A percentile compares a stretch with the other conserved stretches of the same genome.
Conservation (phyloP, 2,797 vertebrate species). For the Remorina albescens region DNA sequence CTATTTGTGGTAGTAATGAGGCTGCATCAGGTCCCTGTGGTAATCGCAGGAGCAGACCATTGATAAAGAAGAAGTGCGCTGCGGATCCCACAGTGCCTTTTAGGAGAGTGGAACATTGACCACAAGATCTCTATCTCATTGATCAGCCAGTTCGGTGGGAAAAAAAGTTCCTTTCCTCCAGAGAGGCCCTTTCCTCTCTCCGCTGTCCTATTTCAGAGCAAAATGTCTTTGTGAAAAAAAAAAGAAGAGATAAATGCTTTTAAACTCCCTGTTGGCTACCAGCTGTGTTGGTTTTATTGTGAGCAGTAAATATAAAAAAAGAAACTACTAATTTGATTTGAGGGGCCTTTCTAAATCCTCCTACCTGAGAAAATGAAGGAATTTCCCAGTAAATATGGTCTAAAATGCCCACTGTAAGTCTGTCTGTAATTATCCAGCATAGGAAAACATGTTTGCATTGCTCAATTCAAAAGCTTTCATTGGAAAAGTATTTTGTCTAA, state of each 20-base stretch:
- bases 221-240: constrained; percentile 46
- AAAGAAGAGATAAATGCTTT: constrained; percentile 30
- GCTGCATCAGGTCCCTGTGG: constrained; percentile 65
- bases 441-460: constrained; percentile 36
- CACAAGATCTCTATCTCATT: constrained; percentile 79
- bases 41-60: constrained; percentile 63
- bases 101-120: constrained; percentile 80
- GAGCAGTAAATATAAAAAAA: constrained; percentile 6
- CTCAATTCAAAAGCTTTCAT: constrained; percentile 40
- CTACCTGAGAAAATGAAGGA: constrained; percentile 29
- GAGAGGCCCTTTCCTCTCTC: constrained; percentile 50
- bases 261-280: constrained; percentile 12
- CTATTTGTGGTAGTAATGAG: constrained; percentile 77
- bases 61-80: constrained; percentile 78
- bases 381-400: background rate
- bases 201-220: constrained; percentile 42
- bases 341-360: constrained; percentile 9
- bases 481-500: constrained; percentile 32
- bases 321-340: constrained; percentile 22
- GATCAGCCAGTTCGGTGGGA: constrained; percentile 71
- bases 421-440: constrained; percentile 26
- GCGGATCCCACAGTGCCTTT: constrained; percentile 75
- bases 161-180: constrained; percentile 59
- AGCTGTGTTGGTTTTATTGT: constrained; percentile 26
- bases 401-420: constrained; percentile 17